Percentiles rank a stretch among this genome's conserved stretches.
These are phyloP conservation scores for Smithornis capensis DNA, from an alignment of 2,113 vertebrate genomes.

Conservation along the genomic window DNA sequence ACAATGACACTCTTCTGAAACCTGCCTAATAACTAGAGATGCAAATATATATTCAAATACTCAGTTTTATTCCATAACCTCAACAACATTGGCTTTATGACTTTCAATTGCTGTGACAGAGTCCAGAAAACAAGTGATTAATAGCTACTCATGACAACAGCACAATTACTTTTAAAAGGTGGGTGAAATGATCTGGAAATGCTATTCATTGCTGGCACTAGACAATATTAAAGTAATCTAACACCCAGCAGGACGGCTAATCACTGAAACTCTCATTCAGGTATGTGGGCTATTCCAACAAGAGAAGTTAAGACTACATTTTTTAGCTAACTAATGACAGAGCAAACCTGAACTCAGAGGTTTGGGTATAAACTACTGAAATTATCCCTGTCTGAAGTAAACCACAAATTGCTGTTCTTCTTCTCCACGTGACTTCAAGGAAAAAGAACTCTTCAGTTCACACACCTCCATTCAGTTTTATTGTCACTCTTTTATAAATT, in stretches of 20 bases:
- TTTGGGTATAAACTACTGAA: not conserved
- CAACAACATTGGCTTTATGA: not conserved
- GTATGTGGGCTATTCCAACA: not conserved
- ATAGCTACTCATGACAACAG: not conserved
- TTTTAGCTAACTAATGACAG: not conserved
- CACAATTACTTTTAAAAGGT: not conserved
- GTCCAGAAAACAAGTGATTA: not conserved
- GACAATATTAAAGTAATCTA: not conserved
- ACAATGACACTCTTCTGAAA: not conserved
- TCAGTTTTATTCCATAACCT: not conserved
- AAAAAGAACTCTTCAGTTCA: not conserved
- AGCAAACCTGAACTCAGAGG: not conserved
- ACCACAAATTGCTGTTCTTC: not conserved
- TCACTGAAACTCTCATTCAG: not conserved
- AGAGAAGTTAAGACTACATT: not conserved
- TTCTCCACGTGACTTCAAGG: not conserved
- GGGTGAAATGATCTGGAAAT: constrained; percentile 1
- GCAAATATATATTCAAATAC: not conserved
- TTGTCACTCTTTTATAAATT: not conserved
- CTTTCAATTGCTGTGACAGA: not conserved
- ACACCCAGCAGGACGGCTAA: not conserved
- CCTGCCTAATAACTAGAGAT: not conserved
- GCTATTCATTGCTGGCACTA: not conserved
- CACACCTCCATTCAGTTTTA: not conserved
- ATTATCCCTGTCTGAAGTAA: not conserved